Percentiles rank a stretch among this genome's conserved stretches.
Evolutionary conservation across 2,797 vertebrate genomes (phyloP).

Genomic region (Cirrhinus molitorella): DNA sequence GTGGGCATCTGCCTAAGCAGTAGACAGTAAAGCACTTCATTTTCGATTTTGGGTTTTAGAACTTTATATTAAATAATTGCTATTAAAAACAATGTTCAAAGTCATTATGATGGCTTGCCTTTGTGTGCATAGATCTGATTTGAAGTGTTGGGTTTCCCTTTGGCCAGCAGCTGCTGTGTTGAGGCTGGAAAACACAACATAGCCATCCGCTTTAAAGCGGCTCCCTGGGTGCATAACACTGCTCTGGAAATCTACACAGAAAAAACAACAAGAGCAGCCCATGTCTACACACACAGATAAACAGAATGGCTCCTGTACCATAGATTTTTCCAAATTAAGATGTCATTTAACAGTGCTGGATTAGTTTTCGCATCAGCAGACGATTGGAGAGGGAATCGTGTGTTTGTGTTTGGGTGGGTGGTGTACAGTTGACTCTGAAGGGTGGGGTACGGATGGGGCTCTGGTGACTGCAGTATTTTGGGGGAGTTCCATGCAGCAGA

Average conservation of each 20-base stretch:
- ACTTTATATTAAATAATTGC: not conserved
- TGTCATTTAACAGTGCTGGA: not conserved
- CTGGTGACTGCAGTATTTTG: conserved; percentile 63
- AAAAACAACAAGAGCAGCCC: conserved; percentile 32
- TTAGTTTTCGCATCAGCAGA: conserved; percentile 13
- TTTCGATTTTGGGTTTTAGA: not conserved
- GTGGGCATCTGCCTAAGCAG: not conserved
- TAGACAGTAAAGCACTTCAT: not conserved
- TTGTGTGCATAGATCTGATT: not conserved
- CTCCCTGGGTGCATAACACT: conserved; percentile 39
- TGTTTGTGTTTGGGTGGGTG: conserved; percentile 47
- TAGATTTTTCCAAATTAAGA: conserved; percentile 26
- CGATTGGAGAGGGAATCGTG: conserved; percentile 23
- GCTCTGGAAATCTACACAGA: conserved; percentile 45
- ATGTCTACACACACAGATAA: conserved; percentile 46
- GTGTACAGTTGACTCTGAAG: conserved; percentile 37
- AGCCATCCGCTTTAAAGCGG: conserved; percentile 18
- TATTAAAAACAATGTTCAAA: not conserved
- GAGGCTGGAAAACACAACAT: conserved; percentile 63
- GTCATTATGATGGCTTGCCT: not conserved
- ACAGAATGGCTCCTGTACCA: not conserved
- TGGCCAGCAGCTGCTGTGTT: conserved; percentile 25
- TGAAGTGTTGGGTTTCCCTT: not conserved
- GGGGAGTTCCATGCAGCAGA: conserved; percentile 68
- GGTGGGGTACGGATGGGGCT: conserved; percentile 49